These are phyloP conservation scores for Eidolon helvum DNA, from an alignment of 2,113 vertebrate genomes.

Conservation along the genomic window DNA sequence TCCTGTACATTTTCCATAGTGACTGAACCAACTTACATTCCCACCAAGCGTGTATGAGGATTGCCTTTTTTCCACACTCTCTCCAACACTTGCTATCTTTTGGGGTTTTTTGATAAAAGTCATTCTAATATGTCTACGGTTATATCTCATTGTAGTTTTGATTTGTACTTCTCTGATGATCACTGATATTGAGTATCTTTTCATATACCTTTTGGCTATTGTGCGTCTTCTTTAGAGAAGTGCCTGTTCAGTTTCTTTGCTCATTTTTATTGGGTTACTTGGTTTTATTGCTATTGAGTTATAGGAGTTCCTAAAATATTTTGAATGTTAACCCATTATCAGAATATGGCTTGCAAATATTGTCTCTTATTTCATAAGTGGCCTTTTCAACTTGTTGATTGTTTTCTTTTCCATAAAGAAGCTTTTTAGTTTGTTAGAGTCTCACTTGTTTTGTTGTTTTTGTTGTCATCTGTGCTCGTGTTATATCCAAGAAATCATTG, in stretches of 20 bases:
- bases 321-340: background rate
- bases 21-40: background rate
- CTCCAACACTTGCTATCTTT: background rate
- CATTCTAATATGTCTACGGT: background rate
- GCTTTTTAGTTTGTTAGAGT: background rate
- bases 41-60: background rate
- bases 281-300: background rate
- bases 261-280: background rate
- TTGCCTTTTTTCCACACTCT: background rate
- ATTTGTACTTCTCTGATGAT: background rate
- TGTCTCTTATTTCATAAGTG: background rate
- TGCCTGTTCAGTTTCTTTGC: background rate
- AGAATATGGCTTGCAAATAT: background rate
- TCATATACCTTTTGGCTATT: background rate
- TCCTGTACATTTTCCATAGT: background rate
- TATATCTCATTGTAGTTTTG: background rate
- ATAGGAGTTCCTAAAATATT: background rate
- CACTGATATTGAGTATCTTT: background rate
- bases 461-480: background rate
- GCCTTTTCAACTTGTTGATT: background rate
- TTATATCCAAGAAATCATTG: background rate
- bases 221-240: background rate
- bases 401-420: background rate
- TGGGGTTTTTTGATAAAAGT: background rate
- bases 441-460: background rate